Base-by-base conservation (phyloP, 1,140 invertebrate genomes). In the Platyscapa corneri region DNA sequence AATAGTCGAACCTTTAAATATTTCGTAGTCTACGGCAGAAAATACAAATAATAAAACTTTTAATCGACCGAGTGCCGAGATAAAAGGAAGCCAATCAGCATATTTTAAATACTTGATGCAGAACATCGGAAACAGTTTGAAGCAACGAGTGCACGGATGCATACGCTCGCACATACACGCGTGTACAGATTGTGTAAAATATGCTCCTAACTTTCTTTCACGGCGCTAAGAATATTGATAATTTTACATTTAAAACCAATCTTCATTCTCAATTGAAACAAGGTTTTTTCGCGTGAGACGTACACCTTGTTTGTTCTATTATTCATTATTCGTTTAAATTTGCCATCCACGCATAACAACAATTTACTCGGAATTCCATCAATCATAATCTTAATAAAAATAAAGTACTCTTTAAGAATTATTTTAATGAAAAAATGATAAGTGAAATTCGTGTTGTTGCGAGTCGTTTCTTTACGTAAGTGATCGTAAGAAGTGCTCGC, bases 331-430 rank as follows among this genome's bases (percentile, higher is more conserved):
- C 56, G 20, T 82, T 79, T 81, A 34, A 81, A 81, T 80, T 65
- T 27, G 49, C 12, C 79, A 85, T 37, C 74, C 79, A 86, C 67
- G 60, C 80, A 77, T 86, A 82, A 85, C 27, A 78, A 86, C 27
- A 78, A 86, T 82, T 76, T 80, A 42, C 53, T 79, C 75, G 49
- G 79, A 83, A 83, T 83, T 83, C 34, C 49, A 74, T 79, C 76
- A 75, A 79, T 83, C 46, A 79, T 83, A 86, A 64, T 83, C n/a
- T 83, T 83, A 79, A 79, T 83, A 86, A 86, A 86, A 86, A 86
- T 86, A 86, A 86, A 86, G 76, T 86, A 83, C 76, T 86, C 81
- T 83, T 86, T 77, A 79, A 79, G 37, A 75, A 86, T 77, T 72
- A 83, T 79, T 86, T 86, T 77, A 86, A 70, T 82, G 74, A 78